A percentile compares a stretch with the other conserved stretches of the same genome.
phyloP scores from a whole-genome alignment of 1,140 invertebrate species.

The Phortica variegata region DNA sequence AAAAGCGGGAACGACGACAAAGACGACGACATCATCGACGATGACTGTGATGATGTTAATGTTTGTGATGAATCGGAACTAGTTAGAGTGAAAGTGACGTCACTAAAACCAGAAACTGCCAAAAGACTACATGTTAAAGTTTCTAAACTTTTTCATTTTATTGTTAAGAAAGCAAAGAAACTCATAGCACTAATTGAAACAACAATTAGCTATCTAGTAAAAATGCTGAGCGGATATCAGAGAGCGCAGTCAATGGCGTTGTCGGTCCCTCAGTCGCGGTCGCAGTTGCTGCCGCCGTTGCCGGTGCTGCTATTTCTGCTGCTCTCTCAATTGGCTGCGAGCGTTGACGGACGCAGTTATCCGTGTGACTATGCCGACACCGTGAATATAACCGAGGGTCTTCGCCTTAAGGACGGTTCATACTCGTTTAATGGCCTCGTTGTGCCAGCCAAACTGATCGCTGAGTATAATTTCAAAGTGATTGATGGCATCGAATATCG shows the following conservation, averaged over 20 bases:
- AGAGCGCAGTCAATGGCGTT: slow-evolving; percentile 18
- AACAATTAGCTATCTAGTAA: no score
- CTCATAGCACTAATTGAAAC: no score
- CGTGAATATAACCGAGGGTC: slow-evolving; percentile 42
- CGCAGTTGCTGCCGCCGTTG: slow-evolving; percentile 11
- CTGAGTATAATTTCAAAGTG: slow-evolving; percentile 45
- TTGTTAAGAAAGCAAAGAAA: no score
- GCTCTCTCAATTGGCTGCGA: slow-evolving; percentile 5
- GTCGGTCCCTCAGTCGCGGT: background rate
- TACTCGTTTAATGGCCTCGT: slow-evolving; percentile 40
- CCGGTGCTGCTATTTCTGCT: slow-evolving; percentile 3
- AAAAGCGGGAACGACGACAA: no score
- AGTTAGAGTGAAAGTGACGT: no score
- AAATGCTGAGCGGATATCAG: no score
- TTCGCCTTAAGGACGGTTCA: slow-evolving; percentile 41
- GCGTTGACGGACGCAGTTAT: slow-evolving; percentile 16
- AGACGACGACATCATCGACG: no score
- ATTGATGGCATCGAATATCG: slow-evolving; percentile 44
- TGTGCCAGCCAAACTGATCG: slow-evolving; percentile 29
- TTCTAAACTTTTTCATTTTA: no score
- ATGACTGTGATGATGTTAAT: no score
- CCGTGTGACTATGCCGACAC: slow-evolving; percentile 40
- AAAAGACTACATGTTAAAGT: no score
- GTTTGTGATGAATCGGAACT: no score
- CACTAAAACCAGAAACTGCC: no score